These are phyloP conservation scores for Drosophila burlai DNA, from an alignment of 1,140 invertebrate genomes.

Conservation along the genomic window DNA sequence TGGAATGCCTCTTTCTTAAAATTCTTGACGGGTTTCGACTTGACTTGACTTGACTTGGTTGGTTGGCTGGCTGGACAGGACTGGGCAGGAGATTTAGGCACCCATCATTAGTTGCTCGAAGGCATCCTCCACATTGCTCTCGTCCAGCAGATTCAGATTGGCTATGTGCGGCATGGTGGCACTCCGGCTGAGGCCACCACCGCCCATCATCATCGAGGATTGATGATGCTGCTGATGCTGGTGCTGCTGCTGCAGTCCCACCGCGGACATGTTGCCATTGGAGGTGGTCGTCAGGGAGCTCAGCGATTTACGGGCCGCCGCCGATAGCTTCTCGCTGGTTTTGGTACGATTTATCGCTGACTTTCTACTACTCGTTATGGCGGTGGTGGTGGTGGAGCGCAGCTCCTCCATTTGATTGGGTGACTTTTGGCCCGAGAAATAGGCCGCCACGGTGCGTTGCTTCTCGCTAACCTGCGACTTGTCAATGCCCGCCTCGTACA, in stretches of 20 bases:
- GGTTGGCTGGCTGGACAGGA: slow-evolving; percentile 34
- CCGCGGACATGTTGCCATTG: slow-evolving; percentile 77
- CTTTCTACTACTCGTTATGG: slow-evolving; percentile 66
- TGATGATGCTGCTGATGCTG: slow-evolving; percentile 42
- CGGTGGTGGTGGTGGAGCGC: slow-evolving; percentile 49
- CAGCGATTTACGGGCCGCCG: slow-evolving; percentile 78
- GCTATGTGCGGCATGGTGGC: slow-evolving; percentile 91
- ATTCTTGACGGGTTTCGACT: slow-evolving; percentile 9
- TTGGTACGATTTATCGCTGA: slow-evolving; percentile 86
- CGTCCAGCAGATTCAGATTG: slow-evolving; percentile 88
- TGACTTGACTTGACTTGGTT: slow-evolving; percentile 9
- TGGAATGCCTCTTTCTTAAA: slow-evolving; percentile 40
- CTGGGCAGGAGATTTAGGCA: slow-evolving; percentile 60
- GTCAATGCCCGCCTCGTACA: slow-evolving; percentile 91
- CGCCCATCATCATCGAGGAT: slow-evolving; percentile 43
- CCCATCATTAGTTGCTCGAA: slow-evolving; percentile 91
- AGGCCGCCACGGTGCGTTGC: slow-evolving; percentile 92
- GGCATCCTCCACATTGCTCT: slow-evolving; percentile 90
- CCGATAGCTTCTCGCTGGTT: slow-evolving; percentile 86
- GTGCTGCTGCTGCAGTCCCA: slow-evolving; percentile 62
- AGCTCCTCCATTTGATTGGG: slow-evolving; percentile 66
- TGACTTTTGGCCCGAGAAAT: slow-evolving; percentile 87
- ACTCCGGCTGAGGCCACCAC: slow-evolving; percentile 88
- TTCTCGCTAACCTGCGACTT: slow-evolving; percentile 91
- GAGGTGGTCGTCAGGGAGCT: slow-evolving; percentile 62